These are phyloP conservation scores for Myotis pilosus DNA, from an alignment of 2,797 vertebrate species.

Conservation along the genomic window DNA sequence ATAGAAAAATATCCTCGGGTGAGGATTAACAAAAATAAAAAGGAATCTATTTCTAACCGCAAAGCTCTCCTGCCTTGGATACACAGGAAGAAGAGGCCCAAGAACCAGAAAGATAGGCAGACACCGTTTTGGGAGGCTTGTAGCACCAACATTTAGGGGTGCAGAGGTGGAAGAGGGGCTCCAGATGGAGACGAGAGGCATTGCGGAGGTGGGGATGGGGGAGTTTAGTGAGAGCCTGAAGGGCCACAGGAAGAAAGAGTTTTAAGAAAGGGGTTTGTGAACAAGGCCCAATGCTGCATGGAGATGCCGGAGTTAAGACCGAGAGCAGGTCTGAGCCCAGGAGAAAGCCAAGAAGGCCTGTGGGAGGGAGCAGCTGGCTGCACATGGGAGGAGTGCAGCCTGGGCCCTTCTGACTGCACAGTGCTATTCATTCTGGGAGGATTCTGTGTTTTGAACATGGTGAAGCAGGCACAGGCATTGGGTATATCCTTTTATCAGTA, in stretches of 20 bases:
- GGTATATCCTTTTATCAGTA: not conserved
- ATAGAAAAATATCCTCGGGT: too few species aligned
- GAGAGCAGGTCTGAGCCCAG: not conserved
- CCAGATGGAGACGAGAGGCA: not conserved
- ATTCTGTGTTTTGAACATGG: not conserved
- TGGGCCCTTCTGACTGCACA: not conserved
- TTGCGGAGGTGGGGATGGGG: not conserved
- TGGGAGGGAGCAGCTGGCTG: not conserved
- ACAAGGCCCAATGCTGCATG: not conserved
- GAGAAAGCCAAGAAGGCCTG: not conserved
- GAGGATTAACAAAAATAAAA: too few species aligned
- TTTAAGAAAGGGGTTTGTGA: not conserved
- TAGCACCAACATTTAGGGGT: not conserved
- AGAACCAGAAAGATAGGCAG: not conserved
- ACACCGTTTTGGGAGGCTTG: not conserved
- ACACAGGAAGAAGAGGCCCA: not conserved
- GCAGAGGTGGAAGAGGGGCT: not conserved
- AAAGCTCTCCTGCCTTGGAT: not conserved
- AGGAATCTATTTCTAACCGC: not conserved
- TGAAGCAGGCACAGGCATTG: not conserved
- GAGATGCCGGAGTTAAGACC: not conserved
- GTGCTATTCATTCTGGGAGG: not conserved
- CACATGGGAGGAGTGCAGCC: not conserved
- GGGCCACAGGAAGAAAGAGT: not conserved
- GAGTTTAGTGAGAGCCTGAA: not conserved